phyloP scores from a whole-genome alignment of 2,113 vertebrate genomes.

The Passer domesticus region DNA sequence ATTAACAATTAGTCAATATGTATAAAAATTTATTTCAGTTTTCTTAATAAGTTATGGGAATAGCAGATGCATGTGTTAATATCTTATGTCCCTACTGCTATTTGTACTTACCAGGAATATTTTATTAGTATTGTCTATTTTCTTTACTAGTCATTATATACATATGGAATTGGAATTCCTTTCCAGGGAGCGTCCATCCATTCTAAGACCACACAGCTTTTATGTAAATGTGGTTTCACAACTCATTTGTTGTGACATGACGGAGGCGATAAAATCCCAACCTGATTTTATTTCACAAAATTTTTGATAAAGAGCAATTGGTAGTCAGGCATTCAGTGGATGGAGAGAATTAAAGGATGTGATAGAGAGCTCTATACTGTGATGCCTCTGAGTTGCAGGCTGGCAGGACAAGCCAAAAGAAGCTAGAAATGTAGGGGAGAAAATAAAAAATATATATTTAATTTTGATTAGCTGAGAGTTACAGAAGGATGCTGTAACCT shows the following conservation, averaged over 20 bases:
- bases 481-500: neutral
- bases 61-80: neutral
- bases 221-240: neutral
- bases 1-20: neutral
- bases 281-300: neutral
- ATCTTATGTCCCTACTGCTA: neutral
- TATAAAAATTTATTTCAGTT: neutral
- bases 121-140: neutral
- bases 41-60: neutral
- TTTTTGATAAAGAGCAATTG: neutral
- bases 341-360: neutral
- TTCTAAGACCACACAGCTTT: neutral
- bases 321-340: neutral
- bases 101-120: neutral
- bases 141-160: neutral
- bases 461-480: neutral
- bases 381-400: neutral
- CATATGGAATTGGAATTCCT: neutral
- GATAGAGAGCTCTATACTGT: neutral
- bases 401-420: neutral
- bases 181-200: neutral
- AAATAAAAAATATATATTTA: neutral
- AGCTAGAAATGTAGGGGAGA: neutral
- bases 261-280: neutral
- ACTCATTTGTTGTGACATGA: neutral